Base-by-base conservation (phyloP, 2,888 invertebrate species). In the Iselma pallidipennis region DNA sequence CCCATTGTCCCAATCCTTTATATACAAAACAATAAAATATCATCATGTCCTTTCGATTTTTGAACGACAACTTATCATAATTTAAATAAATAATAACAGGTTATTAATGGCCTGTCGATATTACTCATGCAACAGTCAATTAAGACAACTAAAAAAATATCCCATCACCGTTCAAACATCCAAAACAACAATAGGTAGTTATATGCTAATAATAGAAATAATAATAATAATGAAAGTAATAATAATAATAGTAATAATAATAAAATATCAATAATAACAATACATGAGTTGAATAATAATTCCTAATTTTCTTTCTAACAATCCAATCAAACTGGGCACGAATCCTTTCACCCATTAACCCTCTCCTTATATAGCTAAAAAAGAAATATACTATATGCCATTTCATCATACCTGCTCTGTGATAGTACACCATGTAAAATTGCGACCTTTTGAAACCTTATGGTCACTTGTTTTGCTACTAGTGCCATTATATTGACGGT, bases 1-100 rank as follows among this genome's bases (percentile, higher is more conserved):
- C 59, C 66, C 69, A 66, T 59, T 45, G 63, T 59, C 58, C 63
- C 52, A 51, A 21, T 23, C 21, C 9, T n/a, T 12, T 16, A 14
- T 10, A 50, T n/a, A 25, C 26, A 25, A 28, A 28, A 6, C 14
- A 14, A 3, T 7, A 23, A 42, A 31, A 16, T 37, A n/a, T n/a
- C n/a, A n/a, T 4, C 29, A 29, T 12, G 29, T 29, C 14, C 2
- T 16, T 16, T 37, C 37, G 16, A 37, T 37, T 37, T 23, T 45
- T 45, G 45, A 45, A 45, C 45, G 45, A 23, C 9, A 7, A 28
- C 9, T 9, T 16, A 12, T 48, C 23, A 48, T 14, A 48, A 2
- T 5, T 12, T 4, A 19, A 48, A 16, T 10, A 9, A 12, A 23
- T 4, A 16, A 21, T 5, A 10, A 48, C 10, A 48, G 1, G 2